Evolutionary conservation across 2,113 vertebrate genomes (phyloP).

Genomic region (Mellivora capensis): DNA sequence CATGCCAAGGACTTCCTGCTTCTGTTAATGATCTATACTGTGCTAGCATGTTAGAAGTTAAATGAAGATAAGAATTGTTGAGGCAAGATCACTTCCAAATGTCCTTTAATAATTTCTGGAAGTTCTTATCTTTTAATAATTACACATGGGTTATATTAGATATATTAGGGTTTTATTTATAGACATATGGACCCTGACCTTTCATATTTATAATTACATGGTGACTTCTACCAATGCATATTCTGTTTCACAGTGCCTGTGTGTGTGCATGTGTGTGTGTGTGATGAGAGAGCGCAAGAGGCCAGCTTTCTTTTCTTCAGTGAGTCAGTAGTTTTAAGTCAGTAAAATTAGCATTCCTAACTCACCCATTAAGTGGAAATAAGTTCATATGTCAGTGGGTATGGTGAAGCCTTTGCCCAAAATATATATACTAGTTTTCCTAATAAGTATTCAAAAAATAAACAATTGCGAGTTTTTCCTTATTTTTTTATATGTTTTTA

Average conservation of each 20-base stretch:
- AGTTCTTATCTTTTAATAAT: neutral
- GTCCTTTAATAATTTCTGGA: neutral
- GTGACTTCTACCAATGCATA: neutral
- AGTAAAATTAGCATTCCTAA: conserved; percentile 39
- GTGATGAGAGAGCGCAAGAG: neutral
- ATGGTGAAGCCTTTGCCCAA: neutral
- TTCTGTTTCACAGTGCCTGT: neutral
- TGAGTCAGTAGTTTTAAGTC: neutral
- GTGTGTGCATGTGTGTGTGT: neutral
- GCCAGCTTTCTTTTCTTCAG: neutral
- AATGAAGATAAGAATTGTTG: neutral
- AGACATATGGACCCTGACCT: neutral
- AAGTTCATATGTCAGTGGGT: neutral
- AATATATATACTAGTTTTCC: neutral
- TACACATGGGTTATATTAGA: neutral
- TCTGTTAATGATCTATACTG: neutral
- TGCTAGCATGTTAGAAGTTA: neutral
- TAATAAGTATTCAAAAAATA: neutral
- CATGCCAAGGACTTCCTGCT: neutral
- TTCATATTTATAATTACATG: neutral
- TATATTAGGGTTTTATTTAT: neutral
- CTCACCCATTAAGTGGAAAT: conserved; percentile 1
- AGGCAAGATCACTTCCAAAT: conserved; percentile 31
- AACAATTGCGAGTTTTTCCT: conserved; percentile 32
- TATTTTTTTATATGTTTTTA: neutral